Conservation (phyloP, 2,113 vertebrate genomes). For the Leptosomus discolor region DNA sequence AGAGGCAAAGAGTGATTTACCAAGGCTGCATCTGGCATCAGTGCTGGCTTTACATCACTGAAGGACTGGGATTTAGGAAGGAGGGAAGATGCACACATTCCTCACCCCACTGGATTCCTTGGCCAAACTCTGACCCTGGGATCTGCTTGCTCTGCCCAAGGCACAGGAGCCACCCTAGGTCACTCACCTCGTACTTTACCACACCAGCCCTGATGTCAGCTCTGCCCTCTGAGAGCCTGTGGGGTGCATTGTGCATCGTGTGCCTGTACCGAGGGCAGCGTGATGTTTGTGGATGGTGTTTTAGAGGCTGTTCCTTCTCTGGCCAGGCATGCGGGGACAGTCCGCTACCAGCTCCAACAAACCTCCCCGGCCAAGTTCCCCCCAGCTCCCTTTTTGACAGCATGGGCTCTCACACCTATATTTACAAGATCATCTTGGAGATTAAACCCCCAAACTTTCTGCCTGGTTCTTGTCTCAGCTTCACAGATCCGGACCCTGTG, state of each 20-base stretch:
- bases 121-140: background rate
- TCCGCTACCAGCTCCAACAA: background rate
- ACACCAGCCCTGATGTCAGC: background rate
- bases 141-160: background rate
- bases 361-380: too few relatives aligned
- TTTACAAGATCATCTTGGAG: too few relatives aligned
- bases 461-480: background rate
- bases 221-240: background rate
- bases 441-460: background rate
- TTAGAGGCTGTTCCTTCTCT: background rate
- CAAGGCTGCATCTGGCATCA: background rate
- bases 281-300: background rate
- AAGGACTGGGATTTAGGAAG: background rate
- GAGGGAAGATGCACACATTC: background rate
- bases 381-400: background rate
- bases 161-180: background rate
- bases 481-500: background rate
- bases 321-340: background rate
- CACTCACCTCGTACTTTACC: background rate
- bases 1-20: background rate
- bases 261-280: background rate
- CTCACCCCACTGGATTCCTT: background rate
- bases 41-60: conserved; percentile 4
- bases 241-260: background rate
- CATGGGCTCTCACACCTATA: background rate